Evolutionary conservation across 2,113 vertebrate species (phyloP).

Genomic region (Hemiscyllium ocellatum): DNA sequence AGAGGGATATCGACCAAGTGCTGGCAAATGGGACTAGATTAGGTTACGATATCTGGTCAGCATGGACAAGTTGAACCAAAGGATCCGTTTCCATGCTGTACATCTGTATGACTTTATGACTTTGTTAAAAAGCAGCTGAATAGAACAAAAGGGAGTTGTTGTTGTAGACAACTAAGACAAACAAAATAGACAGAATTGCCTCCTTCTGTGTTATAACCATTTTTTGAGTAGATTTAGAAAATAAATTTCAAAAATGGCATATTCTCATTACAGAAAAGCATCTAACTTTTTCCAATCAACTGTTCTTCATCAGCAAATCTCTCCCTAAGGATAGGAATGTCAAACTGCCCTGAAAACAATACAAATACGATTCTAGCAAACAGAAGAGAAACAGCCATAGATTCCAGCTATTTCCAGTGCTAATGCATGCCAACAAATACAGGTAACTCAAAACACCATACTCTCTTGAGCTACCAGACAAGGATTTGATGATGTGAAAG

Average conservation of each 20-base stretch:
- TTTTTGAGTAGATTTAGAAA: too few species aligned
- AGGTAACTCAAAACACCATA: neutral
- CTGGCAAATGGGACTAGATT: too few species aligned
- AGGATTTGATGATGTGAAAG: neutral
- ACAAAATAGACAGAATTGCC: too few species aligned
- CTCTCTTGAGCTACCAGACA: neutral
- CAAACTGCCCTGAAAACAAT: neutral
- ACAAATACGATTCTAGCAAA: neutral
- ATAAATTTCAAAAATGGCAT: neutral
- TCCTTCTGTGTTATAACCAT: too few species aligned
- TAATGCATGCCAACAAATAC: neutral
- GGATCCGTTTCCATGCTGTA: too few species aligned
- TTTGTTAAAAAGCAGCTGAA: too few species aligned
- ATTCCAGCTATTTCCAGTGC: neutral
- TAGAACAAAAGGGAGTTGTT: too few species aligned
- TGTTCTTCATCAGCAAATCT: neutral
- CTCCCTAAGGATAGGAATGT: neutral
- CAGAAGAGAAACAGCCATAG: neutral
- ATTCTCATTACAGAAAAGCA: neutral
- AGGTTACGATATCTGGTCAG: too few species aligned
- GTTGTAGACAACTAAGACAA: too few species aligned
- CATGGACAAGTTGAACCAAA: too few species aligned
- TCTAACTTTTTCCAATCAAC: neutral
- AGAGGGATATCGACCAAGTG: too few species aligned
- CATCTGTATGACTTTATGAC: too few species aligned